These are phyloP conservation scores for Mormyrus iriodes DNA, from an alignment of 2,113 vertebrate species.

Conservation along the genomic window DNA sequence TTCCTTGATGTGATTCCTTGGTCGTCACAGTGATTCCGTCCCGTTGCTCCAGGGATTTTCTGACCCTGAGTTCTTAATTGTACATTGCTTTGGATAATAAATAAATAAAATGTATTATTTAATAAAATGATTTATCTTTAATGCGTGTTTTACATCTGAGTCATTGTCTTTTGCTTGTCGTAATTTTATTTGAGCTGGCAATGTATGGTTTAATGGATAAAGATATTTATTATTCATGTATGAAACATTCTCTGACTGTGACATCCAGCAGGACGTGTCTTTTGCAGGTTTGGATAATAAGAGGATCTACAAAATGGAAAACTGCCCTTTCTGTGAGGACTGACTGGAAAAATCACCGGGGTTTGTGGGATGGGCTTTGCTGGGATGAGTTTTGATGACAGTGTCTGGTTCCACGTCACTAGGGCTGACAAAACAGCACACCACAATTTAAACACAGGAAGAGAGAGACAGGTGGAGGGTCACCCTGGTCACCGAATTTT, in stretches of 20 bases:
- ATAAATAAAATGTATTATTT: neutral
- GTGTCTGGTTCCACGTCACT: neutral
- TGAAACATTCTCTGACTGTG: neutral
- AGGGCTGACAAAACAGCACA: neutral
- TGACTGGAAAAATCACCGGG: neutral
- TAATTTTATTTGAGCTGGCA: neutral
- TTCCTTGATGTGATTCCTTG: neutral
- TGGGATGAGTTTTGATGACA: neutral
- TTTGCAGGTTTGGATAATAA: neutral
- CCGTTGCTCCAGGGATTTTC: neutral
- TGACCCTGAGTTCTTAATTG: neutral
- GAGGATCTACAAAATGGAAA: neutral
- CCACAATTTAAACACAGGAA: neutral
- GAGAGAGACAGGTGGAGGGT: neutral
- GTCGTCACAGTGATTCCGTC: neutral
- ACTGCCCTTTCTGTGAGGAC: neutral
- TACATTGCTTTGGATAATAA: neutral
- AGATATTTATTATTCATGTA: neutral
- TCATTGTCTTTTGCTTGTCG: neutral
- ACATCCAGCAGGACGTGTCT: neutral
- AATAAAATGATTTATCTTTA: too few relatives aligned
- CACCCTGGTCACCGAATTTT: neutral
- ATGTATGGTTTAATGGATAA: neutral
- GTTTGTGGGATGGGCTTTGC: neutral
- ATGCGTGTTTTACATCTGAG: neutral